phyloP scores from a whole-genome alignment of 2,888 invertebrate species.

The Ametastegia equiseti region DNA sequence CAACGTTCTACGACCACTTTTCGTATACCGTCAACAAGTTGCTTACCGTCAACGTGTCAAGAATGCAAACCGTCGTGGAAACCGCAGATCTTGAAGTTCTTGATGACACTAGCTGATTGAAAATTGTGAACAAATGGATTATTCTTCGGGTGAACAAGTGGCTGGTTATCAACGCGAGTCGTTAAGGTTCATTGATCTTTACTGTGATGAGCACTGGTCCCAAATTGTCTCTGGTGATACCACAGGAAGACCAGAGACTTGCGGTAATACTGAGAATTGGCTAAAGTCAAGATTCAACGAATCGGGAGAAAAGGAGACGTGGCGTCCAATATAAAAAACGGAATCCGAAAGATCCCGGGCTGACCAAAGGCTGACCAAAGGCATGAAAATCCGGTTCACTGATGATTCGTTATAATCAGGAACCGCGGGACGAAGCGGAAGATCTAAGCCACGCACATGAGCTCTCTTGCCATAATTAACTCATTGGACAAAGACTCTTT shows the following conservation, averaged over 20 bases:
- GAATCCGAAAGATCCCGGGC: neutral
- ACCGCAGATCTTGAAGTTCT: slow-evolving; percentile 5
- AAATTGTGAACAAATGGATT: neutral
- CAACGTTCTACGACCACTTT: slow-evolving; percentile 70
- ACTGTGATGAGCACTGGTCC: neutral
- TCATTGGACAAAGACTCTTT: neutral
- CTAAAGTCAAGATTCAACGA: neutral
- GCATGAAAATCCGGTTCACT: neutral
- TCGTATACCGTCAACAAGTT: slow-evolving; percentile 72
- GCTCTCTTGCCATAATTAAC: slow-evolving; percentile 43
- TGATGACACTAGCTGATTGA: neutral
- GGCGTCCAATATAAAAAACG: neutral
- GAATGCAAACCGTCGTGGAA: slow-evolving; percentile 60
- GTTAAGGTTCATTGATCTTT: neutral
- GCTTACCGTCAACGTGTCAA: slow-evolving; percentile 70
- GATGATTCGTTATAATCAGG: neutral
- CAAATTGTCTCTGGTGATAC: neutral
- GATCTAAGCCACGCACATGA: slow-evolving; percentile 10
- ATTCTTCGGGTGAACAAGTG: neutral
- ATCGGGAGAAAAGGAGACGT: neutral
- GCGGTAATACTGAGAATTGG: neutral
- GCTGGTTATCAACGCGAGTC: neutral
- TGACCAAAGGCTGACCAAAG: neutral
- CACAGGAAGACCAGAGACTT: neutral
- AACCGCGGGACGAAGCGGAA: neutral